Percentiles rank a stretch among this genome's conserved stretches.
Evolutionary conservation across 2,113 vertebrate genomes (phyloP).

Genomic region (Oryzias melastigma): DNA sequence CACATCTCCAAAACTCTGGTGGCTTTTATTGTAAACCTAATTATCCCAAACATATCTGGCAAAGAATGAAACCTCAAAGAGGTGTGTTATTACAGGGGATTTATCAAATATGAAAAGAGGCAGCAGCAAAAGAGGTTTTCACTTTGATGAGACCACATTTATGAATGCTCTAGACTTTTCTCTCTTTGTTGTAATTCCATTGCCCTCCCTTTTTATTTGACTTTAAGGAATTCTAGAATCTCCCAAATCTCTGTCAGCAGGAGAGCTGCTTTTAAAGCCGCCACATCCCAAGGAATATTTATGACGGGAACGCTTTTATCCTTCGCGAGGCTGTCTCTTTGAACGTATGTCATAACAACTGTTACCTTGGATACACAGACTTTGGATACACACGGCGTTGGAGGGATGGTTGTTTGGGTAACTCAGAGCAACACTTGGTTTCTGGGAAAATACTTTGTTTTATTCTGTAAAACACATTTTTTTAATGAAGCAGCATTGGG

Average conservation of each 20-base stretch:
- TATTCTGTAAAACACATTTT: slow-evolving; percentile 23
- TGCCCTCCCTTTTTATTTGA: slow-evolving; percentile 42
- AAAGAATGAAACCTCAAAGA: slow-evolving; percentile 37
- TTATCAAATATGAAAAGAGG: slow-evolving; percentile 60
- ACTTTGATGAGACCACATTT: slow-evolving; percentile 65
- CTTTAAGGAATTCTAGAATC: slow-evolving; percentile 57
- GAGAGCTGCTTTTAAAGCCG: slow-evolving; percentile 47
- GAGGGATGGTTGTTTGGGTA: not conserved
- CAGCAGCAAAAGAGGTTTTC: slow-evolving; percentile 35
- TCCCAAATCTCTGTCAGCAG: slow-evolving; percentile 56
- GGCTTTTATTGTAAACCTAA: slow-evolving; percentile 56
- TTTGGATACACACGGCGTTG: not conserved
- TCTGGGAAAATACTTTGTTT: not conserved
- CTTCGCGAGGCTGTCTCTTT: slow-evolving; percentile 23
- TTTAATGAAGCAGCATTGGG: slow-evolving; percentile 10
- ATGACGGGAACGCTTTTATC: slow-evolving; percentile 65
- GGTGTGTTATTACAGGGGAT: slow-evolving; percentile 51
- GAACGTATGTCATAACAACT: slow-evolving; percentile 22
- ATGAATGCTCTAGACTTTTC: slow-evolving; percentile 36
- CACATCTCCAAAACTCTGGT: slow-evolving; percentile 34
- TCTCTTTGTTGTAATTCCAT: slow-evolving; percentile 42
- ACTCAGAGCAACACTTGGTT: not conserved
- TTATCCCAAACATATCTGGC: slow-evolving; percentile 58
- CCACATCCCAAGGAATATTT: slow-evolving; percentile 41
- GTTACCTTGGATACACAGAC: slow-evolving; percentile 11